A percentile compares a stretch with the other conserved stretches of the same genome.
Evolutionary conservation across 2,113 vertebrate species (phyloP).

Genomic region (Zingel zingel): DNA sequence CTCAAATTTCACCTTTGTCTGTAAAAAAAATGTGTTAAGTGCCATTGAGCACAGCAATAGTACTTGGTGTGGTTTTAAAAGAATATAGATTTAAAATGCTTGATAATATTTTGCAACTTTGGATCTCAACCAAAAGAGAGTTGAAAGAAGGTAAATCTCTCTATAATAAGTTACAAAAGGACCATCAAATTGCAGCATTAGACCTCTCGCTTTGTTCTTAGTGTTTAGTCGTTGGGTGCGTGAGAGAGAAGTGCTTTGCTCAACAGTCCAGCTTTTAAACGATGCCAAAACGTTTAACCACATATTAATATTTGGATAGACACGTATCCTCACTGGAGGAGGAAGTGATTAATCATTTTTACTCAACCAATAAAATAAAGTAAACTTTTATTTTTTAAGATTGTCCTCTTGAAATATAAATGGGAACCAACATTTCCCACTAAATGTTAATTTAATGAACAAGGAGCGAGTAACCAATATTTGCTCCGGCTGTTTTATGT

Average conservation of each 20-base stretch:
- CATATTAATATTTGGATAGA: constrained; percentile 1
- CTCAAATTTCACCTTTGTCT: constrained; percentile 4
- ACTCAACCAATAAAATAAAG: not conserved
- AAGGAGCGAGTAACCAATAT: not conserved
- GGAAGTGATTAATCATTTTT: not conserved
- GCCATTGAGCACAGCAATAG: not conserved
- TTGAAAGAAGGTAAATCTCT: not conserved
- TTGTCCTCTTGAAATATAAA: not conserved
- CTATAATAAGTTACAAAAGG: constrained; percentile 12
- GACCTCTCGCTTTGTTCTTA: constrained; percentile 15
- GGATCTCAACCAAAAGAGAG: not conserved
- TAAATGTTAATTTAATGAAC: not conserved
- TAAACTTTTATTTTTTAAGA: not conserved
- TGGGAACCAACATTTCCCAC: not conserved
- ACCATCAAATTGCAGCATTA: constrained; percentile 11
- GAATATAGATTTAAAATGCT: not conserved
- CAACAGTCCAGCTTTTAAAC: constrained; percentile 21
- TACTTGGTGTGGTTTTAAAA: not conserved
- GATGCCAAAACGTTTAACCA: not conserved
- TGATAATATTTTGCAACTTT: constrained; percentile 1
- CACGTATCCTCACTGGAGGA: not conserved
- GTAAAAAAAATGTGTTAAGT: constrained; percentile 18
- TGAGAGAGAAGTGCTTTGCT: constrained; percentile 16
- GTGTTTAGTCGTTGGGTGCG: constrained; percentile 3
- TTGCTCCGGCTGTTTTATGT: not conserved